Conservation (phyloP, 2,888 invertebrate species). For the Coleophora flavipennella region DNA sequence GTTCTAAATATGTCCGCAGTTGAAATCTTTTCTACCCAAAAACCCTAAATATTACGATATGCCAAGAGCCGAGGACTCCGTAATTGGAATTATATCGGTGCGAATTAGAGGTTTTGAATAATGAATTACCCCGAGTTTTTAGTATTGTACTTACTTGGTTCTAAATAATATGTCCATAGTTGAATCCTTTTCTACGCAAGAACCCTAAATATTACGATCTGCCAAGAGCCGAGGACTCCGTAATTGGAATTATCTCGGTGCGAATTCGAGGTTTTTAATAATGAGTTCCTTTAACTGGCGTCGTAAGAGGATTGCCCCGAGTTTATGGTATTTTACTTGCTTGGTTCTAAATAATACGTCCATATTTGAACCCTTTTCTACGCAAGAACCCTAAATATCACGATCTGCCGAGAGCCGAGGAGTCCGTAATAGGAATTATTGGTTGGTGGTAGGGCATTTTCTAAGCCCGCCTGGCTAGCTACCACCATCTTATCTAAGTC, state of each 20-base stretch:
- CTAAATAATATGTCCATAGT: too few species aligned
- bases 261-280: constrained; percentile 48
- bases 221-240: constrained; percentile 43
- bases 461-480: too few species aligned
- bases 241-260: constrained; percentile 52
- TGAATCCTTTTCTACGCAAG: constrained; percentile 5
- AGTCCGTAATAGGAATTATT: constrained; percentile 36
- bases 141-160: too few species aligned
- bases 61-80: constrained; percentile 44
- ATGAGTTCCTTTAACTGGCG: constrained; percentile 34
- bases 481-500: too few species aligned
- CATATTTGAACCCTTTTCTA: too few species aligned
- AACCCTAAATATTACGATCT: constrained; percentile 28
- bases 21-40: constrained; percentile 5
- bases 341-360: too few species aligned
- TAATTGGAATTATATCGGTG: constrained; percentile 27
- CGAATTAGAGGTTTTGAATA: too few species aligned
- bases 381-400: constrained; percentile 10
- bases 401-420: constrained; percentile 47
- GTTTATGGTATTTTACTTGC: constrained; percentile 4
- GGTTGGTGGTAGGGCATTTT: too few species aligned
- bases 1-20: too few species aligned
- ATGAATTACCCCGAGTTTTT: too few species aligned
- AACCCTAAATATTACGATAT: constrained; percentile 28
- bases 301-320: constrained; percentile 41